Base-by-base conservation (phyloP, 2,797 vertebrate species). In the Melanotaenia parkinsoni region DNA sequence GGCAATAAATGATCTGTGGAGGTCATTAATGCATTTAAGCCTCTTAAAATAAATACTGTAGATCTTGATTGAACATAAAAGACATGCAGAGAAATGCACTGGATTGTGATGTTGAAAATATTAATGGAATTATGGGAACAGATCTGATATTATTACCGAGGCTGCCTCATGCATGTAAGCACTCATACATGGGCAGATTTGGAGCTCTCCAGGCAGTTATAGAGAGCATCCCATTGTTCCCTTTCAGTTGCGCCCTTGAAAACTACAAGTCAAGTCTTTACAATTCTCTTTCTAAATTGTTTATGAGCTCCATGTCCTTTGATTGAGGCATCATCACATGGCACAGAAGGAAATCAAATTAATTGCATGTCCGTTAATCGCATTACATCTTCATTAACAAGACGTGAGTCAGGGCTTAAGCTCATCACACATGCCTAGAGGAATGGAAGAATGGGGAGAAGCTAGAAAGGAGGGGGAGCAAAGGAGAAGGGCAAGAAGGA, bases 331-430 rank as follows among this genome's bases (percentile, higher is more conserved):
- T 92, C 92, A 84, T 94, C 93, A 93, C 79, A 74, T 69, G 89
- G 87, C 85, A 84, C 84, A 88, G 64, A 64, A 87, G 89, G 81
- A 93, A 94, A 95, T 94, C 82, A 83, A 94, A 94, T 95, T 94
- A 95, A 95, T 94, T 95, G 92, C 91, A 92, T 88, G 88, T 94
- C 92, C 76, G 81, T 88, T 95, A 94, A 95, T 94, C 91, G 86
- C 89, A 94, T 94, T 94, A 94, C 91, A 93, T 94, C 93, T 93
- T 93, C 89, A 94, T 95, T 94, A 94, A 93, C 91, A 92, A 92
- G 86, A 80, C 70, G 74, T 94, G 93, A 94, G 91, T 94, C 93
- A 94, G 89, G 84, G 90, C 84, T 92, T 92, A 94, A 92, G 89
- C 88, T 90, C 90, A 71, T 92, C 87, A 82, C 81, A 74, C 57